phyloP scores from a whole-genome alignment of 2,888 invertebrate genomes.

The Periphyllus acericola region DNA sequence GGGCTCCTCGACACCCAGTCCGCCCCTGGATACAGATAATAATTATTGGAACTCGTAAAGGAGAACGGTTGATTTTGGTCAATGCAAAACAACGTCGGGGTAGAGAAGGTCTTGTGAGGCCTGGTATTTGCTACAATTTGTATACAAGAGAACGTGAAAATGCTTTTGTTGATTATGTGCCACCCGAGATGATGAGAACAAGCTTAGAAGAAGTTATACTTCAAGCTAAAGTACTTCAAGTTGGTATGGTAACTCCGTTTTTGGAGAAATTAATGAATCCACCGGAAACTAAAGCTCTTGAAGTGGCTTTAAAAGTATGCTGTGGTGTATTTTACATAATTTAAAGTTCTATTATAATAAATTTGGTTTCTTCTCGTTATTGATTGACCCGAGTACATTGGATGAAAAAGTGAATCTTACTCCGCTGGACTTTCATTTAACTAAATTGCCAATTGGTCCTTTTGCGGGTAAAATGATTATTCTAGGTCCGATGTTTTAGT shows the following conservation, averaged over 20 bases:
- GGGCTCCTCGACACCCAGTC: too few species aligned
- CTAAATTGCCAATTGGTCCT: conserved; percentile 88
- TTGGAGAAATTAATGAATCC: conserved; percentile 79
- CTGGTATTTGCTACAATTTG: conserved; percentile 88
- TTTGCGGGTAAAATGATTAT: conserved; percentile 91
- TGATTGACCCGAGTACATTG: conserved; percentile 77
- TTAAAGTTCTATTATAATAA: background rate
- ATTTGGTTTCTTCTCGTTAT: conserved; percentile 64
- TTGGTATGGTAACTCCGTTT: conserved; percentile 76
- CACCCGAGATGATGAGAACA: conserved; percentile 85
- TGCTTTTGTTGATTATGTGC: conserved; percentile 74
- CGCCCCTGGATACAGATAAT: conserved; percentile 76
- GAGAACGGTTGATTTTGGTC: conserved; percentile 84
- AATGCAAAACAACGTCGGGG: conserved; percentile 89
- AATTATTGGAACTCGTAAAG: conserved; percentile 80
- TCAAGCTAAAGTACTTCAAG: conserved; percentile 80
- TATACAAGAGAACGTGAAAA: conserved; percentile 76
- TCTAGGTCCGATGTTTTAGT: conserved; percentile 88
- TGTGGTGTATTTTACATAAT: background rate
- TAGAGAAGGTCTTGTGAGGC: conserved; percentile 85
- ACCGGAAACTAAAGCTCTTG: conserved; percentile 76
- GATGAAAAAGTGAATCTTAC: conserved; percentile 81
- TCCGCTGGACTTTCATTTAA: conserved; percentile 89
- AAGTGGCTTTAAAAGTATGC: conserved; percentile 72
- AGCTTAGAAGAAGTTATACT: conserved; percentile 87